These are phyloP conservation scores for Tupiocoris notatus DNA, from an alignment of 2,888 invertebrate genomes.

Conservation along the genomic window DNA sequence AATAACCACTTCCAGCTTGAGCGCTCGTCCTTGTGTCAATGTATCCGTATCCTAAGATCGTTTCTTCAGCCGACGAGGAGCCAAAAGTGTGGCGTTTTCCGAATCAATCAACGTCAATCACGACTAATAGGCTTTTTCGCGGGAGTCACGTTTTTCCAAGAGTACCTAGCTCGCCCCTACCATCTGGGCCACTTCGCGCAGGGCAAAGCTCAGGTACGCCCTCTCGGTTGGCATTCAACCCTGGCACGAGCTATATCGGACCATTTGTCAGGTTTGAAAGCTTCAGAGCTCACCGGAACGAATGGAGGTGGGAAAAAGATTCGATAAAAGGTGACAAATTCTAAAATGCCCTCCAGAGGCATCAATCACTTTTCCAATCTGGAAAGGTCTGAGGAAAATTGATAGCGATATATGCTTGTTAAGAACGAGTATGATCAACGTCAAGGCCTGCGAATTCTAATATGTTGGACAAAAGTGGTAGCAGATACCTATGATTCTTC, in stretches of 20 bases:
- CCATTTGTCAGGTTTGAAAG: background rate
- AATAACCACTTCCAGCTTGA: too few species aligned
- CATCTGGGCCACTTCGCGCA: background rate
- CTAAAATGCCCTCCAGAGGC: background rate
- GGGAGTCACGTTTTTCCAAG: constrained; percentile 31
- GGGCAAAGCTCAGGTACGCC: background rate
- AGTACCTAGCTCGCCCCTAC: too few species aligned
- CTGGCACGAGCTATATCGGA: background rate
- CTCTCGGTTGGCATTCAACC: background rate
- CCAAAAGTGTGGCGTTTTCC: constrained; percentile 8
- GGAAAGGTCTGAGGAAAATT: background rate
- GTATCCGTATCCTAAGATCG: too few species aligned
- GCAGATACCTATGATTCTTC: too few species aligned
- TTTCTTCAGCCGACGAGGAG: too few species aligned
- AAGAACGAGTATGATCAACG: too few species aligned
- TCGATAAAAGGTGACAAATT: background rate
- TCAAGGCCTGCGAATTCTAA: too few species aligned
- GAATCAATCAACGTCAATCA: constrained; percentile 39
- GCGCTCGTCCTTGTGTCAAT: too few species aligned
- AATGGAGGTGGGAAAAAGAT: background rate
- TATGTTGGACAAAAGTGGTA: too few species aligned
- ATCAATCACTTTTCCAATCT: background rate
- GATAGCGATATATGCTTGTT: too few species aligned
- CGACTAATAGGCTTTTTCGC: constrained; percentile 38
- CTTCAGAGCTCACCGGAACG: background rate